Conservation (phyloP, 2,113 vertebrate genomes). For the Origma solitaria region DNA sequence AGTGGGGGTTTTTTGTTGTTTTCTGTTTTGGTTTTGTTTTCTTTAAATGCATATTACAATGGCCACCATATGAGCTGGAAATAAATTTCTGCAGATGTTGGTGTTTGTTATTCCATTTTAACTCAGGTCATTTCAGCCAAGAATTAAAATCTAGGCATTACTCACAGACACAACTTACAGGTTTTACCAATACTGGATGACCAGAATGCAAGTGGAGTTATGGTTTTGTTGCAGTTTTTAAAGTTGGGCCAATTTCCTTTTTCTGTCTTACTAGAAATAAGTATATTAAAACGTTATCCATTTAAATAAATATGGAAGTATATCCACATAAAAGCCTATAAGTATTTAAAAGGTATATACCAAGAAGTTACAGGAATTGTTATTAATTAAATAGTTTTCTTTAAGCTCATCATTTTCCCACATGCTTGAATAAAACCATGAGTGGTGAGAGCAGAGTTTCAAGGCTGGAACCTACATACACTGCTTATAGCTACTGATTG, state of each 20-base stretch:
- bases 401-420: not conserved
- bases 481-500: not conserved
- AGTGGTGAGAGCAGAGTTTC: not conserved
- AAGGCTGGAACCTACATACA: not conserved
- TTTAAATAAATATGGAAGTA: not conserved
- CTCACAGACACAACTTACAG: not conserved
- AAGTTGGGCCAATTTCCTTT: not conserved
- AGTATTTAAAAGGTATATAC: not conserved
- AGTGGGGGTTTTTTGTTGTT: not conserved
- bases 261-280: not conserved
- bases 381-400: not conserved
- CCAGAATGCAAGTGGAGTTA: not conserved
- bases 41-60: not conserved
- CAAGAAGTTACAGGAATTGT: not conserved
- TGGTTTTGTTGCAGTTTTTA: not conserved
- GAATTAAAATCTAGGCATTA: not conserved
- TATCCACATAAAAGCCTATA: not conserved
- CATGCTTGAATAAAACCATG: not conserved
- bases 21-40: not conserved
- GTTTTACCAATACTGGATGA: not conserved
- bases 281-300: not conserved
- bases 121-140: not conserved
- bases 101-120: not conserved
- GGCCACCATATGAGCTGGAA: not conserved
- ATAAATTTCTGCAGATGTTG: not conserved